Conservation (phyloP, 1,140 invertebrate genomes). For the Zaprionus davidi region DNA sequence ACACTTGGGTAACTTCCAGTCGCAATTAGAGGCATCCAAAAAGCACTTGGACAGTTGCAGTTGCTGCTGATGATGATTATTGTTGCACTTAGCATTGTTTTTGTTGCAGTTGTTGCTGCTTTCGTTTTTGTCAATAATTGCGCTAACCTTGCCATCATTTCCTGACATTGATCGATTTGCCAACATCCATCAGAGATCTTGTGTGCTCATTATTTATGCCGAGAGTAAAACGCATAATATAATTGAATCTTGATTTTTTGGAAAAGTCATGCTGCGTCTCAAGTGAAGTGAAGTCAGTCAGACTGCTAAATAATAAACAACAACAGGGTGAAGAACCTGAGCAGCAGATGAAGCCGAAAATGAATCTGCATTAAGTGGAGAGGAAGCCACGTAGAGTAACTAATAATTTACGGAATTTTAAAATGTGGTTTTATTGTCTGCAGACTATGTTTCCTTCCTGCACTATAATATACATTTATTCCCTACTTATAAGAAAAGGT, state of each 20-base stretch:
- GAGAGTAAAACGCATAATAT: slow-evolving; percentile 30
- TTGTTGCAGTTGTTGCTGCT: slow-evolving; percentile 30
- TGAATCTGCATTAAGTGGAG: not conserved
- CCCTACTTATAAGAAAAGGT: too few species aligned
- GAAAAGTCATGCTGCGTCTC: slow-evolving; percentile 66
- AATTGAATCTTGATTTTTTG: slow-evolving; percentile 35
- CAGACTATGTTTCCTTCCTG: not conserved
- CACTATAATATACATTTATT: too few species aligned
- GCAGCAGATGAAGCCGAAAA: not conserved
- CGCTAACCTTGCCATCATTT: slow-evolving; percentile 80
- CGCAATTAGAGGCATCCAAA: slow-evolving; percentile 60
- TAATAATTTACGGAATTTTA: not conserved
- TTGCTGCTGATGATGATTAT: slow-evolving; percentile 43
- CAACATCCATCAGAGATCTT: slow-evolving; percentile 48
- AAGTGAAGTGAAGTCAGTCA: slow-evolving; percentile 31
- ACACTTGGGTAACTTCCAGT: slow-evolving; percentile 78
- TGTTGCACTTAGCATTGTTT: slow-evolving; percentile 48
- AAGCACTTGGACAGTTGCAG: slow-evolving; percentile 41
- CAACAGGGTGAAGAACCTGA: slow-evolving; percentile 1
- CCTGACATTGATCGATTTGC: slow-evolving; percentile 81
- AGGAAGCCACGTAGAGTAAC: not conserved
- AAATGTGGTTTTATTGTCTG: not conserved
- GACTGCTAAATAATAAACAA: slow-evolving; percentile 5
- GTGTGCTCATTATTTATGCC: slow-evolving; percentile 17
- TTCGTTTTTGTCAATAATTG: slow-evolving; percentile 62